Evolutionary conservation across 37 sponge, comb jelly and placozoan species (phyloP).

Genomic region (Eunapius fragilis): DNA sequence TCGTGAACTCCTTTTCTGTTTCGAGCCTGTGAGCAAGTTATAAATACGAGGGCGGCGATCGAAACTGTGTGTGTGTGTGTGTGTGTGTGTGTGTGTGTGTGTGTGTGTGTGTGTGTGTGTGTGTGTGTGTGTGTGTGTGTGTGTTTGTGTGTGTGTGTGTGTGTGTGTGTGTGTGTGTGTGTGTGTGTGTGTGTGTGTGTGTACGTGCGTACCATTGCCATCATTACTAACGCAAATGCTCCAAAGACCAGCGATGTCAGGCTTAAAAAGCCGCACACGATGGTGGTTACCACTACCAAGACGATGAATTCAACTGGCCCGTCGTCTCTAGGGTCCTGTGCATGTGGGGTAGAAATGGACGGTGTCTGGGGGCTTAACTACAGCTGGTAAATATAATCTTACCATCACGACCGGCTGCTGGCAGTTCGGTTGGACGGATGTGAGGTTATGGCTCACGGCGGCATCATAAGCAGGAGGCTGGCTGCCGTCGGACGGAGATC

Average conservation of each 20-base stretch:
- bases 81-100: no score
- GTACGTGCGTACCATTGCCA: background rate
- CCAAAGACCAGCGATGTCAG: background rate
- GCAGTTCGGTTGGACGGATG: background rate
- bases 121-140: no score
- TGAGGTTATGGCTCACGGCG: background rate
- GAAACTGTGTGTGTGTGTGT: no score
- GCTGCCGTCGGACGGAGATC: background rate
- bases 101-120: no score
- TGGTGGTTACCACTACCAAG: background rate
- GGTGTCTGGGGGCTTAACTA: background rate
- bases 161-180: no score
- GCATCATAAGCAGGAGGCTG: background rate
- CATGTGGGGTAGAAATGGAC: background rate
- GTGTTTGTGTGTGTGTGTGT: background rate
- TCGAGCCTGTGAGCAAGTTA: no score
- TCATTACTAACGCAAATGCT: background rate
- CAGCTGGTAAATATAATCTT: background rate
- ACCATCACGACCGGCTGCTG: background rate
- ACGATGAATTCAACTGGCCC: background rate
- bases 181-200: background rate
- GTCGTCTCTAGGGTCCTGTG: background rate
- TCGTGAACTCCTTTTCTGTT: no score
- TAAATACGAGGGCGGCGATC: no score
- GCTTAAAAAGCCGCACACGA: background rate